Conservation (phyloP, 2,888 invertebrate species). For the Drosophila nigricruria region DNA sequence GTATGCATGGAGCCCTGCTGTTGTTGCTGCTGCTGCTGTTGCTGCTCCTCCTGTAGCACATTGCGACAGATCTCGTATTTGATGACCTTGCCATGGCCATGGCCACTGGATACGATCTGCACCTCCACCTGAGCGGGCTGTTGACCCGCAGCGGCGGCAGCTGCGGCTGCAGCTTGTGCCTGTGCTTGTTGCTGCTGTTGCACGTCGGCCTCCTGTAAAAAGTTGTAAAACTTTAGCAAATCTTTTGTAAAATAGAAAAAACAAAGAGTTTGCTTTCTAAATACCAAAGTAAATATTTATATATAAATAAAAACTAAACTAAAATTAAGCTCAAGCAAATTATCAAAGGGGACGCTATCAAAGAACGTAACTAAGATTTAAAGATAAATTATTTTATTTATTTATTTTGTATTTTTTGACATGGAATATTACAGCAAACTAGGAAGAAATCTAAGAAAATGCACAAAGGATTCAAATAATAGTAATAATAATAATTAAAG, state of each 20-base stretch:
- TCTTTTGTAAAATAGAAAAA: background rate
- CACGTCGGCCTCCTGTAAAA: conserved; percentile 73
- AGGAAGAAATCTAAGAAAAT: conserved; percentile 11
- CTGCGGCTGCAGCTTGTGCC: conserved; percentile 70
- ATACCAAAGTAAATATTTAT: conserved; percentile 23
- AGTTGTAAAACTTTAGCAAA: conserved; percentile 48
- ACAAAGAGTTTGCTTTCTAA: conserved; percentile 22
- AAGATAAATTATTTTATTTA: conserved; percentile 7
- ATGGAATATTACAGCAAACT: conserved; percentile 27
- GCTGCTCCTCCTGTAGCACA: conserved; percentile 77
- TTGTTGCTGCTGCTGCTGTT: conserved; percentile 72
- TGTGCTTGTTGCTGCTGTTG: conserved; percentile 75
- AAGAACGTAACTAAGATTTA: conserved; percentile 17
- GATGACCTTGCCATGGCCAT: conserved; percentile 79
- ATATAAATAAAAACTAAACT: conserved; percentile 54
- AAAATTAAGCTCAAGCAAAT: conserved; percentile 56
- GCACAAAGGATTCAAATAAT: conserved; percentile 24
- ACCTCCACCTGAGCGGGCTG: conserved; percentile 83
- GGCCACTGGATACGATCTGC: conserved; percentile 69
- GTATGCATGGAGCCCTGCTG: conserved; percentile 64
- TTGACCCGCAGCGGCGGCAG: conserved; percentile 75
- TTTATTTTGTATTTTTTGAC: conserved; percentile 5
- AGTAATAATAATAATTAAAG: background rate
- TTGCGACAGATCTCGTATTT: conserved; percentile 75
- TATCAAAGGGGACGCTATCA: conserved; percentile 2